Evolutionary conservation across 2,888 invertebrate genomes (phyloP).

Genomic region (Thymelicus sylvestris): DNA sequence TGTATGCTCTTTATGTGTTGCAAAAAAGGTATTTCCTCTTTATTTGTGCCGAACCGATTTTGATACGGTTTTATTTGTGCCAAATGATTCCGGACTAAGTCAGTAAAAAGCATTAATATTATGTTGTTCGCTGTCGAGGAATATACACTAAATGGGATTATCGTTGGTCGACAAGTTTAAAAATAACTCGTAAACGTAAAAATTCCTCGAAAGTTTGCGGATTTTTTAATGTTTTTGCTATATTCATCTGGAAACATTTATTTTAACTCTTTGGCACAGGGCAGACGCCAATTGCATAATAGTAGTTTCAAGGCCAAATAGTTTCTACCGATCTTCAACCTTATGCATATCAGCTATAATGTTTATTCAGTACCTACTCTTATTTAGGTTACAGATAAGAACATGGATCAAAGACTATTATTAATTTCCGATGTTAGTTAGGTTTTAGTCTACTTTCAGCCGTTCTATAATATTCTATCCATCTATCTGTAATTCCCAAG

Average conservation of each 20-base stretch:
- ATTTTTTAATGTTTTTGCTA: constrained; percentile 11
- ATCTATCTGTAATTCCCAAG: no score
- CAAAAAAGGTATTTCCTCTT: no score
- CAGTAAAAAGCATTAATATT: background rate
- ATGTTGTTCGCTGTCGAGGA: background rate
- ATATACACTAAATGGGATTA: background rate
- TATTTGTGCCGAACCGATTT: no score
- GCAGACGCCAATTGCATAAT: constrained; percentile 9
- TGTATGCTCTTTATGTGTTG: no score
- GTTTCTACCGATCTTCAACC: constrained; percentile 7
- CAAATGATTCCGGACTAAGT: background rate
- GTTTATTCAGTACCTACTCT: background rate
- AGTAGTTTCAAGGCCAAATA: constrained; percentile 5
- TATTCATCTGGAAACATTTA: constrained; percentile 2
- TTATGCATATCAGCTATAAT: background rate
- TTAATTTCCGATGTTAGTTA: no score
- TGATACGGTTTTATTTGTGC: no score
- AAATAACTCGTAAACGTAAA: constrained; percentile 14
- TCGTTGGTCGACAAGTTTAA: background rate
- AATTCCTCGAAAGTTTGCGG: background rate
- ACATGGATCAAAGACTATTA: background rate
- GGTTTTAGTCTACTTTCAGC: no score
- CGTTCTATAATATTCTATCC: no score
- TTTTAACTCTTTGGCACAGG: constrained; percentile 18
- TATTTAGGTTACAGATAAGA: constrained; percentile 8